Evolutionary conservation across 2,113 vertebrate genomes (phyloP).

Genomic region (Forbesichthys papilliferus): DNA sequence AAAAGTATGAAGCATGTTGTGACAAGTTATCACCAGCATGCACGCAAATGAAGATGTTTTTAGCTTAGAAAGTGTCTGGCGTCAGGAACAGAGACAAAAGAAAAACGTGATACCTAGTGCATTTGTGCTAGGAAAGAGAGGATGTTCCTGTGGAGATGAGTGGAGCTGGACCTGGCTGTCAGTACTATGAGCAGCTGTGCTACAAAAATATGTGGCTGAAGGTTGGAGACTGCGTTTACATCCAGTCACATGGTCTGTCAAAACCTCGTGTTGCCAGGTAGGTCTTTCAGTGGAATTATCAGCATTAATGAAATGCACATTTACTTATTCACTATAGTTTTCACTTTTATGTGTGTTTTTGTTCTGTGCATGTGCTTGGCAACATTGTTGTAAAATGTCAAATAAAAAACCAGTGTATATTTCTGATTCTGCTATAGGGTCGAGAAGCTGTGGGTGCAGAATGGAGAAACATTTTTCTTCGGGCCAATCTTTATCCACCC

Average conservation of each 20-base stretch:
- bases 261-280: constrained; percentile 91
- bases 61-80: too few relatives aligned
- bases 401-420: neutral
- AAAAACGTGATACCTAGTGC: neutral
- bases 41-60: too few relatives aligned
- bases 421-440: constrained; percentile 61
- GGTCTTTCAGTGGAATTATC: constrained; percentile 1
- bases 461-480: constrained; percentile 90
- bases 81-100: too few relatives aligned
- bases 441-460: constrained; percentile 95
- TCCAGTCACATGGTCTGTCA: constrained; percentile 90
- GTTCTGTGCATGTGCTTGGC: neutral
- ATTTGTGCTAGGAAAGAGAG: constrained; percentile 84
- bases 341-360: neutral
- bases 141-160: constrained; percentile 91
- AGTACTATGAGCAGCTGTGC: constrained; percentile 92
- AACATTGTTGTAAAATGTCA: neutral
- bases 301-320: neutral
- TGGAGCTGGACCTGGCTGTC: constrained; percentile 88
- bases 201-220: constrained; percentile 94
- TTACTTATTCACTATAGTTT: too few relatives aligned
- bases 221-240: constrained; percentile 94
- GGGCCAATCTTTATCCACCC: constrained; percentile 97
- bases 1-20: too few relatives aligned
- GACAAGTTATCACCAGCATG: too few relatives aligned